phyloP scores from a whole-genome alignment of 2,888 invertebrate species.

The Campopleginae sp. region DNA sequence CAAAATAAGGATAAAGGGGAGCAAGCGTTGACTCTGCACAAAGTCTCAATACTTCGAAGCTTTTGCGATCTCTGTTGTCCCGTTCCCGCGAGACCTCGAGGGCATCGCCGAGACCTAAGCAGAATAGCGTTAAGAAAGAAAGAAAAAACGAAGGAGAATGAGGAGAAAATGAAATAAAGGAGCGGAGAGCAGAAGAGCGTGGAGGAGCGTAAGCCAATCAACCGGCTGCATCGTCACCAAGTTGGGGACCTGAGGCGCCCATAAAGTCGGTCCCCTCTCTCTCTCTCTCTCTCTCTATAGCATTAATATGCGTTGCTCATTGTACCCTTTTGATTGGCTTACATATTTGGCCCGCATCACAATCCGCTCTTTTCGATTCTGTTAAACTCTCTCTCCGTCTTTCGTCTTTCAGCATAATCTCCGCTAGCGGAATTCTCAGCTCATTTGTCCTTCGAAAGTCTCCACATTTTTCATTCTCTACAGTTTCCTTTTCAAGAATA shows the following conservation, averaged over 20 bases:
- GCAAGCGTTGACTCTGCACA: conserved; percentile 35
- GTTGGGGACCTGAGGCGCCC: conserved; percentile 42
- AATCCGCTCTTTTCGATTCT: conserved; percentile 46
- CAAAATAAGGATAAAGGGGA: background rate
- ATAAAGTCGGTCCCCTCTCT: conserved; percentile 11
- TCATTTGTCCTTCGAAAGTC: conserved; percentile 1
- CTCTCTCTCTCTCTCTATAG: conserved; percentile 20
- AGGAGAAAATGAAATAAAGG: conserved; percentile 38
- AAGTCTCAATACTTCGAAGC: conserved; percentile 58
- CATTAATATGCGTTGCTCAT: conserved; percentile 71
- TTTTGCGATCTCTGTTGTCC: conserved; percentile 56
- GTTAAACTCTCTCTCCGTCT: background rate
- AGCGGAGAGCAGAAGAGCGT: conserved; percentile 55
- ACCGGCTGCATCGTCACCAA: conserved; percentile 67
- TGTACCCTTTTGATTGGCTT: conserved; percentile 69
- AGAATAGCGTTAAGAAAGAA: conserved; percentile 40
- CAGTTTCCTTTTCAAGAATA: background rate
- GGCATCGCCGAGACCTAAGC: conserved; percentile 43
- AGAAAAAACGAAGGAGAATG: conserved; percentile 49
- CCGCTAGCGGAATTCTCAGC: background rate
- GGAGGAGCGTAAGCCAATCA: conserved; percentile 68
- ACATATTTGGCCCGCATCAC: conserved; percentile 64
- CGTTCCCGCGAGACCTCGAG: conserved; percentile 53
- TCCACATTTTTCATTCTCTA: background rate
- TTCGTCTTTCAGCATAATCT: background rate